Conservation (phyloP, 2,113 vertebrate genomes). For the Channa argus region DNA sequence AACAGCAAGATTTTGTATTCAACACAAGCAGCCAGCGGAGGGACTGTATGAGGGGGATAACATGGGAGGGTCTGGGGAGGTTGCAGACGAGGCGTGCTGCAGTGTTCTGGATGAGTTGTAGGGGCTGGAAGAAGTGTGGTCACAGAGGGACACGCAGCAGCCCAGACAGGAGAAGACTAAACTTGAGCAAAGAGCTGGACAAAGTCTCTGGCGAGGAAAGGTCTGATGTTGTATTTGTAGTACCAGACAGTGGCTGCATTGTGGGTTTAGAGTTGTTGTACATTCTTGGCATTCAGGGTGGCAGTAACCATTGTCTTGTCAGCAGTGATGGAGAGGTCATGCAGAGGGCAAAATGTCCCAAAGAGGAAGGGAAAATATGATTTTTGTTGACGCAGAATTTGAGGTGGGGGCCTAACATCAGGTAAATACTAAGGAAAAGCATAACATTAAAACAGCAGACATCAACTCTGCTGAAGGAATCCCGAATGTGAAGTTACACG, state of each 20-base stretch:
- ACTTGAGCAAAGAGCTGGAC: conserved; percentile 22
- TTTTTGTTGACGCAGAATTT: conserved; percentile 10
- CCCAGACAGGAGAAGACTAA: conserved; percentile 37
- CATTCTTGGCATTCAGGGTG: conserved; percentile 18
- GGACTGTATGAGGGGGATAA: conserved; percentile 37
- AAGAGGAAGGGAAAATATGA: conserved; percentile 8
- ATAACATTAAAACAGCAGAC: conserved; percentile 7
- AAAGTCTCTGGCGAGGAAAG: conserved; percentile 13
- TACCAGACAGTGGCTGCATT: conserved; percentile 10
- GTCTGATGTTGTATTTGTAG: conserved; percentile 29
- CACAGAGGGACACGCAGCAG: conserved; percentile 17
- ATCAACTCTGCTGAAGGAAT: background rate
- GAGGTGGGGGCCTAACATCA: background rate
- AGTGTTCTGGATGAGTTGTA: conserved; percentile 43
- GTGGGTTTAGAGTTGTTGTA: conserved; percentile 8
- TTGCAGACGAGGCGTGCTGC: conserved; percentile 26
- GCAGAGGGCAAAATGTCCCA: conserved; percentile 20
- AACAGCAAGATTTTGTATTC: conserved; percentile 56
- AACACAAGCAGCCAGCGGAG: conserved; percentile 21
- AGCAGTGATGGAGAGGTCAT: conserved; percentile 11
- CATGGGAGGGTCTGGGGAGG: conserved; percentile 35
- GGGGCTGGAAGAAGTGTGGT: conserved; percentile 31
- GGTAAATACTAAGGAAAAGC: conserved; percentile 3
- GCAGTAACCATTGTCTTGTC: conserved; percentile 21
- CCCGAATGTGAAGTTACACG: conserved; percentile 21